Evolutionary conservation across 1,140 invertebrate species (phyloP).

Genomic region (Bombus confusus): DNA sequence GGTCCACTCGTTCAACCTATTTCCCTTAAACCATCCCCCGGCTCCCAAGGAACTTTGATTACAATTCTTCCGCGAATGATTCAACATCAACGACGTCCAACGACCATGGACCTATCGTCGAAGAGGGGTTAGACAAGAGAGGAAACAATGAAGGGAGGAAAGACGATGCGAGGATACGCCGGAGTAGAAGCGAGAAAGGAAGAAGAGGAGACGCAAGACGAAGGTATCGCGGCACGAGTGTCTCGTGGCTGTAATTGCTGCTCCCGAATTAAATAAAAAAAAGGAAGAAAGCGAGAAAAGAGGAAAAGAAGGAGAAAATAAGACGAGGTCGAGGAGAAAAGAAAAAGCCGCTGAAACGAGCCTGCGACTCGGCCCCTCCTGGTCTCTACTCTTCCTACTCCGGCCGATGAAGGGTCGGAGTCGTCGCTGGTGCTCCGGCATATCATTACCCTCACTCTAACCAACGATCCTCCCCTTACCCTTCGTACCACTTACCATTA

Average conservation of each 20-base stretch:
- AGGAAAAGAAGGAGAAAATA: constrained; percentile 23
- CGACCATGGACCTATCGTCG: background rate
- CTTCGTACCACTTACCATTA: constrained; percentile 12
- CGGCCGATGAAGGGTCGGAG: constrained; percentile 60
- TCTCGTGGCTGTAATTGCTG: constrained; percentile 66
- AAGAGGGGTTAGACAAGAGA: background rate
- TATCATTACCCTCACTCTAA: constrained; percentile 71
- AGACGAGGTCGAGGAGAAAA: constrained; percentile 25
- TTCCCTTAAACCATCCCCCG: background rate
- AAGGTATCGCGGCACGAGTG: constrained; percentile 50
- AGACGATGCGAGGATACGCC: background rate
- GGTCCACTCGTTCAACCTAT: background rate
- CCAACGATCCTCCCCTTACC: constrained; percentile 32
- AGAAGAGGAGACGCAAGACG: background rate
- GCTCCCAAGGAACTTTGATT: background rate
- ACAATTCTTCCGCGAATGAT: constrained; percentile 14
- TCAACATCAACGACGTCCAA: background rate
- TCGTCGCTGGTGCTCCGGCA: constrained; percentile 64
- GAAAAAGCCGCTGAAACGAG: constrained; percentile 50
- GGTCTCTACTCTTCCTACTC: constrained; percentile 27
- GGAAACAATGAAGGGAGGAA: constrained; percentile 4
- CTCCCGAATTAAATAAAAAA: constrained; percentile 63
- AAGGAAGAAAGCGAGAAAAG: background rate
- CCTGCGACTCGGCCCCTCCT: constrained; percentile 36
- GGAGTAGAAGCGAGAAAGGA: background rate